Conservation (phyloP, 1,140 invertebrate species). For the Pseudachorutes palmiensis region DNA sequence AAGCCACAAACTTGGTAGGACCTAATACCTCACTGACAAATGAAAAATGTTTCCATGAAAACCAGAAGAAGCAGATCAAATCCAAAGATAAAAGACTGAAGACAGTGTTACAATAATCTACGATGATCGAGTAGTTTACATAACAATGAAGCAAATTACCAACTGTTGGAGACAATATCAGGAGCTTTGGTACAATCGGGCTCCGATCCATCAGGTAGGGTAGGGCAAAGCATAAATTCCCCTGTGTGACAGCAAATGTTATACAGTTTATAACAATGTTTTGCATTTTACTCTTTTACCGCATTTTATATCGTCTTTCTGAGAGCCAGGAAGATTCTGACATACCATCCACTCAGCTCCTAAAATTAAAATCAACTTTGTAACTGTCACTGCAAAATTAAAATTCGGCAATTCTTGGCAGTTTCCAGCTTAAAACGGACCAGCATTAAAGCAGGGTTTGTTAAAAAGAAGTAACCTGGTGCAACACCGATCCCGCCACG, state of each 20-base stretch:
- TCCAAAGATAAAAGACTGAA: neutral
- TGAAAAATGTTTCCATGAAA: too few species aligned
- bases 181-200: slow-evolving; percentile 21
- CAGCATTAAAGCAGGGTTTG: too few species aligned
- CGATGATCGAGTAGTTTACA: neutral
- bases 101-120: neutral
- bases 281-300: neutral
- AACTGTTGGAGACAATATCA: slow-evolving; percentile 13
- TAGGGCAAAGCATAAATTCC: slow-evolving; percentile 3
- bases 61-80: too few species aligned
- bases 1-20: too few species aligned
- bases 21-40: too few species aligned
- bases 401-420: too few species aligned
- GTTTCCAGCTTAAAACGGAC: too few species aligned
- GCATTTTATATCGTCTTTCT: neutral
- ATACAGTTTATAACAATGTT: neutral
- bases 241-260: slow-evolving; percentile 1
- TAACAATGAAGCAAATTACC: neutral
- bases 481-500: slow-evolving; percentile 9
- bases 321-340: neutral
- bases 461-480: too few species aligned
- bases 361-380: too few species aligned
- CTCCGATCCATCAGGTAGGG: neutral
- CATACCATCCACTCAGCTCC: slow-evolving; percentile 14
- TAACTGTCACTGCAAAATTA: too few species aligned